These are phyloP conservation scores for Bombus confusus DNA, from an alignment of 1,140 invertebrate genomes.

Conservation along the genomic window DNA sequence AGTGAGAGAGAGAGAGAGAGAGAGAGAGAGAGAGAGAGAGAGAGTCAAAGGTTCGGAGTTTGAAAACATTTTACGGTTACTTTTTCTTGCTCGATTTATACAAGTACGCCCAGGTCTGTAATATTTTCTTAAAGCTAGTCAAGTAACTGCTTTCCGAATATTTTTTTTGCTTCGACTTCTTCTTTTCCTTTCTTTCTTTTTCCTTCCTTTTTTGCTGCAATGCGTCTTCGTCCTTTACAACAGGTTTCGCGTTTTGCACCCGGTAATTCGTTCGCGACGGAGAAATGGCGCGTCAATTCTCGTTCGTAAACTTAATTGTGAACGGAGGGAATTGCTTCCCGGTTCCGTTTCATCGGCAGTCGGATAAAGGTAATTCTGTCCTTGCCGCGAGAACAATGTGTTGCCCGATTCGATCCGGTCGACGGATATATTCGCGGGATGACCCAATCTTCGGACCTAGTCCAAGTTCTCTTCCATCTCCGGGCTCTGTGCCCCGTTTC, in stretches of 20 bases:
- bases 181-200: neutral
- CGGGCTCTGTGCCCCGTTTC: neutral
- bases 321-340: constrained; percentile 45
- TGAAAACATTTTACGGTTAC: neutral
- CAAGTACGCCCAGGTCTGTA: neutral
- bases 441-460: constrained; percentile 34
- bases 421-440: constrained; percentile 23
- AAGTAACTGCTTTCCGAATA: neutral
- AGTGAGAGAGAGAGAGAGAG: no score
- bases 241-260: neutral
- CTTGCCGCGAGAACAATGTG: constrained; percentile 33
- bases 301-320: constrained; percentile 59
- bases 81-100: neutral
- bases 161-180: neutral
- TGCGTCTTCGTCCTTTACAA: neutral
- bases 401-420: constrained; percentile 16
- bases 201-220: no score
- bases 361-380: constrained; percentile 25
- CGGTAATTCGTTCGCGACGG: neutral
- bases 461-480: constrained; percentile 19
- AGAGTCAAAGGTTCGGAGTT: neutral
- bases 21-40: no score
- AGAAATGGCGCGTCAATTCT: constrained; percentile 34
- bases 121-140: neutral
- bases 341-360: constrained; percentile 42